Percentiles rank a stretch among this genome's conserved stretches.
Conservation (phyloP, 2,888 invertebrate species). For the Malthinus seriepunctatus region DNA sequence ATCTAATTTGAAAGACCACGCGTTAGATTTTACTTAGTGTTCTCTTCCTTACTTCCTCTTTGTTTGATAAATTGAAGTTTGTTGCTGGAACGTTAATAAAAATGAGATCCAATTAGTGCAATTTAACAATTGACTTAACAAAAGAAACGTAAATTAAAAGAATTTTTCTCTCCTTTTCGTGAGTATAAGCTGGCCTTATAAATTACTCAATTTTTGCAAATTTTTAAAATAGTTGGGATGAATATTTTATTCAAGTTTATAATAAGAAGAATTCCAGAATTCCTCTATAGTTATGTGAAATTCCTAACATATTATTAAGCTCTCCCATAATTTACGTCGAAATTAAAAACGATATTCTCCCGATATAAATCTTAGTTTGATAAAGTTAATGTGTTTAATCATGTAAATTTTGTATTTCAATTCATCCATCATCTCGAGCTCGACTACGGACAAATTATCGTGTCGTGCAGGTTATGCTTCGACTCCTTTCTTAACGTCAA, state of each 20-base stretch:
- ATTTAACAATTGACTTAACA: constrained; percentile 7
- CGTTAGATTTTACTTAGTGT: constrained; percentile 9
- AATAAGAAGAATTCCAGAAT: constrained; percentile 14
- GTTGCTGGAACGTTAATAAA: too few species aligned
- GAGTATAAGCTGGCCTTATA: neutral
- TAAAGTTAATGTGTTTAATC: constrained; percentile 35
- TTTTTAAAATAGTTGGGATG: constrained; percentile 8
- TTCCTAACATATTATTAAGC: constrained; percentile 18
- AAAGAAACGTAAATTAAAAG: neutral
- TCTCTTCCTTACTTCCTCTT: constrained; percentile 17
- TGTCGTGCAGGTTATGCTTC: constrained; percentile 28
- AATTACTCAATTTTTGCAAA: constrained; percentile 10
- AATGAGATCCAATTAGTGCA: neutral
- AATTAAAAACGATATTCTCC: constrained; percentile 4
- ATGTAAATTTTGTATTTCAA: constrained; percentile 28
- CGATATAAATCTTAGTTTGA: constrained; percentile 24
- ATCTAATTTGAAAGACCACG: constrained; percentile 19
- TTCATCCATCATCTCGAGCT: constrained; percentile 29
- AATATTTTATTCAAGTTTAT: neutral
- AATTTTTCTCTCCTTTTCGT: neutral
- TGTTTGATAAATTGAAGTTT: constrained; percentile 24
- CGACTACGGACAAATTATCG: constrained; percentile 31
- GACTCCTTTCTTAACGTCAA: constrained; percentile 25
- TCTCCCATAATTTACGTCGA: constrained; percentile 21
- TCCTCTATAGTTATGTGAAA: constrained; percentile 11